Evolutionary conservation across 1,140 invertebrate genomes (phyloP).

Genomic region (Solenopsis invicta): DNA sequence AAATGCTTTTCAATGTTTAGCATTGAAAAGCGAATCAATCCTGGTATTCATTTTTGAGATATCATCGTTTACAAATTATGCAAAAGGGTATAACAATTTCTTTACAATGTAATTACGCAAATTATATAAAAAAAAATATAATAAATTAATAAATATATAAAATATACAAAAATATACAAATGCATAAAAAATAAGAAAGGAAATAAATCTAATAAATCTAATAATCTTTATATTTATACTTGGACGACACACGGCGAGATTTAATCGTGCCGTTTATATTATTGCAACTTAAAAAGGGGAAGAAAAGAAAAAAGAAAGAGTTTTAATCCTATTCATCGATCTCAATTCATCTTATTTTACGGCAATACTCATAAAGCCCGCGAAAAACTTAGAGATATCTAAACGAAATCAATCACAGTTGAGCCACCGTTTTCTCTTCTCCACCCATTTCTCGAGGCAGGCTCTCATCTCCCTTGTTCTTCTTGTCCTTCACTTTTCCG

Average conservation of each 20-base stretch:
- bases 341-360: not conserved
- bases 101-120: not conserved
- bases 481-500: slow-evolving; percentile 27
- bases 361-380: slow-evolving; percentile 10
- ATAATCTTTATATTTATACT: not conserved
- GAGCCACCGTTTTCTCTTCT: not conserved
- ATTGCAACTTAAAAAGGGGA: not conserved
- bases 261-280: not conserved
- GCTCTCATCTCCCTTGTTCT: not conserved
- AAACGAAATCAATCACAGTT: slow-evolving; percentile 68
- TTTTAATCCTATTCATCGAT: not conserved
- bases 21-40: not conserved
- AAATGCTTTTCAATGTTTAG: not conserved
- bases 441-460: not conserved
- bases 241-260: not conserved
- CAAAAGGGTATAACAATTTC: not conserved
- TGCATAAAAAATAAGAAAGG: not conserved
- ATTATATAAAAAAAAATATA: not conserved
- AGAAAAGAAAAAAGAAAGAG: not conserved
- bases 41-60: not conserved
- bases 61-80: not conserved
- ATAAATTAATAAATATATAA: too few relatives aligned
- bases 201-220: not conserved
- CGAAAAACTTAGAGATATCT: slow-evolving; percentile 31
- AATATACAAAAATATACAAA: too few relatives aligned